These are phyloP conservation scores for Pygoscelis antarcticus DNA, from an alignment of 2,113 vertebrate species.

Conservation along the genomic window DNA sequence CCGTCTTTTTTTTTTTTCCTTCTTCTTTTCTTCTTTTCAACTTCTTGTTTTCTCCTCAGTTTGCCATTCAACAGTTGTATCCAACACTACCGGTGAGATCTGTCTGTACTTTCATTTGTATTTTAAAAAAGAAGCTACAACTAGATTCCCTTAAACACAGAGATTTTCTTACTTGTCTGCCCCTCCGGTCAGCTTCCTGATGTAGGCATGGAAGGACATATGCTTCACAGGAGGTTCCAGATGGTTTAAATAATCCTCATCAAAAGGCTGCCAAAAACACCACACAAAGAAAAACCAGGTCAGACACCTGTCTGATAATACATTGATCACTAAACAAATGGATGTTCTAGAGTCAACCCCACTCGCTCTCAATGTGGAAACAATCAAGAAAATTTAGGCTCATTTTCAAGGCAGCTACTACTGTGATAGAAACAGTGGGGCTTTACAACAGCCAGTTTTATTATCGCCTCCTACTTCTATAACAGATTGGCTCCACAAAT, in stretches of 20 bases:
- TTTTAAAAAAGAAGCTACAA: neutral
- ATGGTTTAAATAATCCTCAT: conserved; percentile 98
- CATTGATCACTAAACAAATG: neutral
- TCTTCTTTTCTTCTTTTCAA: neutral
- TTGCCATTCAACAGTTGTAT: neutral
- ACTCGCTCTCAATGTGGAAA: conserved; percentile 8
- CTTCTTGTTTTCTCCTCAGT: neutral
- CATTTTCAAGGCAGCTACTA: conserved; percentile 42
- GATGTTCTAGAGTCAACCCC: conserved; percentile 19
- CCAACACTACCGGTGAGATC: neutral
- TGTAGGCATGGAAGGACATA: conserved; percentile 99
- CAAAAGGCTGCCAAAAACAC: conserved; percentile 86
- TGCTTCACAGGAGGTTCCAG: conserved; percentile 98
- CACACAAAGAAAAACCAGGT: conserved; percentile 14
- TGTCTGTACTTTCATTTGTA: neutral
- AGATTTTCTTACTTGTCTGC: conserved; percentile 90
- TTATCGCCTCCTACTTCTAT: neutral
- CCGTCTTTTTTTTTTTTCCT: too few species aligned
- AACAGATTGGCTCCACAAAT: conserved; percentile 25
- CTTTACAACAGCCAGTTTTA: neutral
- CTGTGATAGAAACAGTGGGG: neutral
- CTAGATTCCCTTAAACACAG: neutral
- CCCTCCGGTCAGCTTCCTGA: conserved; percentile 96
- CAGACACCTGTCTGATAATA: neutral
- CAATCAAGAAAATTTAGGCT: neutral